Base-by-base conservation (phyloP, 2,113 vertebrate genomes). In the Casuarius casuarius region DNA sequence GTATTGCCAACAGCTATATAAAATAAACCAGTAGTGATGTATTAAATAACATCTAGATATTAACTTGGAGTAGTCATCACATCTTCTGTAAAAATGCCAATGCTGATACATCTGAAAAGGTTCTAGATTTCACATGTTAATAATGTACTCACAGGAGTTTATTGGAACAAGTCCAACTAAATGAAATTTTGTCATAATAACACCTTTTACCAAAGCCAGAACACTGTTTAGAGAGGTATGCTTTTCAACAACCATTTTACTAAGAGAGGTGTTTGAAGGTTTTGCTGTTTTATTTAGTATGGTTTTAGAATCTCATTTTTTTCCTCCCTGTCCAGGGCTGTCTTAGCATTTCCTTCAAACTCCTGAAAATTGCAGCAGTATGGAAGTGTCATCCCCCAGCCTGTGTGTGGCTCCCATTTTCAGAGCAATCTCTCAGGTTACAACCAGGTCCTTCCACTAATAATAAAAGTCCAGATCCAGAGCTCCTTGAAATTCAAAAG, bases 11-110 rank as follows among this genome's bases (percentile, higher is more conserved):
- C 35, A 92, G 18, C 20, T 65, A 78, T 51, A 71, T 73, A 74
- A 87, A 65, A 58, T 77, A 94, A 93, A 92, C 19, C 38, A 42
- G 5, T 10, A 28, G 2, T 61, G 46, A 86, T 56, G 8, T 46
- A 95, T 72, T 79, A 75, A 89, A 66, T 68, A 90, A 42, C 54
- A 87, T 44, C 33, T 89, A 90, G 68, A 58, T 89, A 89, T 83
- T 63, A 89, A 78, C 9, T 22, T 25, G 48, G 18, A 91, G 14
- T 17, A 81, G 14, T 25, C 31, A 68, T 63, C 25, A 40, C 7
- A 51, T 70, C 25, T 67, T 82, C 58, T 75, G 14, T 51, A 87
- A 54, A 76, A 91, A 82, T 42, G 12, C 13, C 22, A 17, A 5
- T 46, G 42, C 16, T 48, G 38, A 71, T 84, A 59, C 7, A 48